Evolutionary conservation across 2,113 vertebrate species (phyloP).

Genomic region (Tichodroma muraria): DNA sequence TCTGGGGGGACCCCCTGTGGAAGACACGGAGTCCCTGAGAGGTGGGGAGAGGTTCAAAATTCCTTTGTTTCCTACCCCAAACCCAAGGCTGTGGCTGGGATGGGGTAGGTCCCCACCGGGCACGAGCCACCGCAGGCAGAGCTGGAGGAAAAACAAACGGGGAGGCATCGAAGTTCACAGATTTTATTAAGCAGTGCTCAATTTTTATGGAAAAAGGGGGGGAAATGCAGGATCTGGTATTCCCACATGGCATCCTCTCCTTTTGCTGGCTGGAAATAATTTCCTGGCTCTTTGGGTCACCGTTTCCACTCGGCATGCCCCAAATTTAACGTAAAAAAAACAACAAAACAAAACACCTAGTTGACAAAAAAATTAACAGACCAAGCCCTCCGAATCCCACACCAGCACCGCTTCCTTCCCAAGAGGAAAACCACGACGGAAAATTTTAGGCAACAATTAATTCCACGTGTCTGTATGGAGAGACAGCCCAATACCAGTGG

Average conservation of each 20-base stretch:
- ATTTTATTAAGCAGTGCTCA: neutral
- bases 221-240: neutral
- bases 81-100: neutral
- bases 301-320: neutral
- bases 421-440: neutral
- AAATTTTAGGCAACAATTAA: neutral
- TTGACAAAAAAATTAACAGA: neutral
- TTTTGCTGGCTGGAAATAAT: neutral
- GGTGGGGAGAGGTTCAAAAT: fast-evolving
- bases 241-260: neutral
- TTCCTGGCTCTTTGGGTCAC: neutral
- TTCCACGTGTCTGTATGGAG: neutral
- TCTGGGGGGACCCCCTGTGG: neutral
- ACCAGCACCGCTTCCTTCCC: fast-evolving
- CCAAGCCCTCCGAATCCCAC: neutral
- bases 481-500: neutral
- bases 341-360: fast-evolving
- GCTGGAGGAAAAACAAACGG: neutral
- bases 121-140: neutral
- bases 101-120: neutral
- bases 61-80: neutral
- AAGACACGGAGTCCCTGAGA: neutral
- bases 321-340: neutral
- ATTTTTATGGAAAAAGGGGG: fast-evolving
- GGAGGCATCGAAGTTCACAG: neutral